Conservation (phyloP, 2,888 invertebrate genomes). For the Yponomeuta sedellus region DNA sequence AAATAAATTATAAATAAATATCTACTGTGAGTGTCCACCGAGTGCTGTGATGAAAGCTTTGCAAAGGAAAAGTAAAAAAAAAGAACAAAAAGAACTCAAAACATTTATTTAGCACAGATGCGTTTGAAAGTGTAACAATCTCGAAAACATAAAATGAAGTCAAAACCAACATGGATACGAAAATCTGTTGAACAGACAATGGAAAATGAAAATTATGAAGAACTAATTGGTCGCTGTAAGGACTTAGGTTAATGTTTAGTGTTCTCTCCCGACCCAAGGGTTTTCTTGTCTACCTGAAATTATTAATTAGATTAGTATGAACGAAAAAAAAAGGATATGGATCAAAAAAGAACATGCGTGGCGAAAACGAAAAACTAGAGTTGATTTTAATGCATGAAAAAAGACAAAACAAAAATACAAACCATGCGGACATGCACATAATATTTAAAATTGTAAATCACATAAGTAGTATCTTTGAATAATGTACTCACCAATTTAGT, state of each 20-base stretch:
- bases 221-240: slow-evolving; percentile 2
- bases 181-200: slow-evolving; percentile 2
- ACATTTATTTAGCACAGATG: slow-evolving; percentile 55
- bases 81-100: slow-evolving; percentile 56
- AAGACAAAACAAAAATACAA: slow-evolving; percentile 5
- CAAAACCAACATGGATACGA: neutral
- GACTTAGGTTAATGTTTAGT: slow-evolving; percentile 37
- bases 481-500: slow-evolving; percentile 11
- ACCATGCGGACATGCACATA: slow-evolving; percentile 12
- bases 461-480: slow-evolving; percentile 15
- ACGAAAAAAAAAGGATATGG: slow-evolving; percentile 58
- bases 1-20: slow-evolving; percentile 29
- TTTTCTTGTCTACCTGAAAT: slow-evolving; percentile 73
- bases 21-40: slow-evolving; percentile 67
- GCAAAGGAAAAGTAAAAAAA: slow-evolving; percentile 66
- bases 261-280: slow-evolving; percentile 73
- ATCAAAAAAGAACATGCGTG: slow-evolving; percentile 36
- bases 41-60: slow-evolving; percentile 74
- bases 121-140: slow-evolving; percentile 3
- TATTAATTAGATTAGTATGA: slow-evolving; percentile 75
- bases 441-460: slow-evolving; percentile 6
- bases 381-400: neutral
- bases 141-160: neutral
- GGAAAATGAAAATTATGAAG: slow-evolving; percentile 6
- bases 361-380: slow-evolving; percentile 31